Base-by-base conservation (phyloP, 2,888 invertebrate genomes). In the Rhagophthalmus giganteus region DNA sequence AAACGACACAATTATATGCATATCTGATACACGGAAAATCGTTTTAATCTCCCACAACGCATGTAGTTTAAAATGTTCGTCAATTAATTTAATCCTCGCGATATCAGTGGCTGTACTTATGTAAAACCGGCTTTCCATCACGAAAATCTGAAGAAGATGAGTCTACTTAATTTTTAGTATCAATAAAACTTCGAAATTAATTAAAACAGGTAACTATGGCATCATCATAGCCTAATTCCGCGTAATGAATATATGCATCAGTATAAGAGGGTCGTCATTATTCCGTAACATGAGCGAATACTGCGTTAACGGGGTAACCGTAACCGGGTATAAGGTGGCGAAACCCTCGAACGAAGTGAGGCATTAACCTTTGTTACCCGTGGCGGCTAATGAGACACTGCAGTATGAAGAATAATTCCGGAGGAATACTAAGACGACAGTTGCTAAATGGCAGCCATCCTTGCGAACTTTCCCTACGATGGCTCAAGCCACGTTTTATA, bases 381-480 rank as follows among this genome's bases (percentile, higher is more conserved):
- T 27, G 37, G 37, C 42, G 27, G 38, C 54, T 54, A 54, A 54
- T 54, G 54, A 54, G 54, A 54, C 49, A 31, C 48, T 54, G 54
- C 54, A 49, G 58, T 61, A 65, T 65, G 61, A 66, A 67, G 65
- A 67, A 65, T 65, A 66, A 66, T 65, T 63, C 54, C 56, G 55
- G 49, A 50, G 47, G 53, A 60, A 57, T 50, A 47, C 56, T 59
- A 62, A 57, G 62, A 61, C 62, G 66, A 67, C 68, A 69, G 66
- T 67, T 66, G 66, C 59, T 64, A 67, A 69, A 69, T 66, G 68
- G 65, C 68, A 66, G 61, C 64, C 63, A 67, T 67, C 64, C 61
- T 57, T 55, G 58, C 63, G 63, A 67, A 69, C 66, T 68, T 67
- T 66, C 63, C 64, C 65, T 53, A 51, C 60, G 61, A 61, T 61